phyloP scores from a whole-genome alignment of 1,140 invertebrate genomes.

The Akabosia matsudoensis region DNA sequence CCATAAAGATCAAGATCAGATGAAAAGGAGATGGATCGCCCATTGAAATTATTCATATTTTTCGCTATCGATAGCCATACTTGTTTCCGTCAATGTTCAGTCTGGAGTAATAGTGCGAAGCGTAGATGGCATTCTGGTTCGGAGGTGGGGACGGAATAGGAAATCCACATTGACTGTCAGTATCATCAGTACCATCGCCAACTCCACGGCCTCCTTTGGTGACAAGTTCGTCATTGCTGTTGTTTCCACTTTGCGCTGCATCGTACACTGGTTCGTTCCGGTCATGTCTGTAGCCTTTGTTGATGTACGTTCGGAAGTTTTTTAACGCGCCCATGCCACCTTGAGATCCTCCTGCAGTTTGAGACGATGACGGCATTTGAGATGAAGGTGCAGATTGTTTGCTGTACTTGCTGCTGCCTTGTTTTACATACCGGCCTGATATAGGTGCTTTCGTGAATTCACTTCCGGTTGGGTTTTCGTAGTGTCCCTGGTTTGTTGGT shows the following conservation, averaged over 20 bases:
- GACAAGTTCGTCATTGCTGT: not conserved
- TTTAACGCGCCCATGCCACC: not conserved
- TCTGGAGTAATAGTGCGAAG: slow-evolving; percentile 4
- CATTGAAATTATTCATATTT: not conserved
- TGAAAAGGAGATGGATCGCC: not conserved
- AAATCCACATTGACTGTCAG: slow-evolving; percentile 14
- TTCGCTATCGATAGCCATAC: not conserved
- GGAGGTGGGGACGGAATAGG: slow-evolving; percentile 11
- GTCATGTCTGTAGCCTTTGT: not conserved
- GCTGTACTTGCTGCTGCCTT: not conserved
- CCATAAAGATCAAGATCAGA: not conserved
- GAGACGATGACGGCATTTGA: not conserved
- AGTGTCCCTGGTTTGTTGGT: slow-evolving; percentile 20
- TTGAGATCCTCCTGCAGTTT: not conserved
- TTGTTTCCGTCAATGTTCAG: not conserved
- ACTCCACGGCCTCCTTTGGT: not conserved
- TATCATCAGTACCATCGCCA: slow-evolving; percentile 15
- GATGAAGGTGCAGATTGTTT: not conserved
- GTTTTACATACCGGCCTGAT: not conserved
- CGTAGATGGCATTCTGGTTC: not conserved
- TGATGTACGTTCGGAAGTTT: slow-evolving; percentile 13
- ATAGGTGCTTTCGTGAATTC: not conserved
- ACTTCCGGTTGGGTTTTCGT: not conserved
- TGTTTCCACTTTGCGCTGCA: not conserved
- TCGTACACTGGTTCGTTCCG: not conserved